These are phyloP conservation scores for Drosophila gunungcola DNA, from an alignment of 1,140 invertebrate genomes.

Conservation along the genomic window DNA sequence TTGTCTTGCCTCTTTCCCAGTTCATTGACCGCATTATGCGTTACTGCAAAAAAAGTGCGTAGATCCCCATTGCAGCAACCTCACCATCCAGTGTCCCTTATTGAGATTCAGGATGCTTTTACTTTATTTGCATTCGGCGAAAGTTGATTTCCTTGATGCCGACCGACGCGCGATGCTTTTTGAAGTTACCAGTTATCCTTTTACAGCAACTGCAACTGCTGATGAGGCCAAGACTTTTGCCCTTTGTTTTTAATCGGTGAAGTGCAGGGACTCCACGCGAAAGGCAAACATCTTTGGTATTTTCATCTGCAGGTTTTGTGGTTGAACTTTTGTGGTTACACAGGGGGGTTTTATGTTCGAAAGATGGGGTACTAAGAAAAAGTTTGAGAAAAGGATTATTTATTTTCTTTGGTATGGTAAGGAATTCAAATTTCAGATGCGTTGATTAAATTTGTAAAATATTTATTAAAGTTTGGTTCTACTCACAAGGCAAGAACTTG, in stretches of 20 bases:
- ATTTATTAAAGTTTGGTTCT: neutral
- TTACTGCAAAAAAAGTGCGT: slow-evolving; percentile 45
- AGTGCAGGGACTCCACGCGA: slow-evolving; percentile 51
- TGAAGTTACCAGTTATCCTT: slow-evolving; percentile 40
- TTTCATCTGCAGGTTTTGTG: slow-evolving; percentile 36
- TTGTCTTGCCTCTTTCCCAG: slow-evolving; percentile 51
- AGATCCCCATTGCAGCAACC: slow-evolving; percentile 4
- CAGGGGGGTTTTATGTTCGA: neutral
- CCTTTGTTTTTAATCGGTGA: slow-evolving; percentile 73
- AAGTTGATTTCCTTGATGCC: slow-evolving; percentile 45
- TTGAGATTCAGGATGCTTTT: slow-evolving; percentile 43
- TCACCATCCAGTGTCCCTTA: slow-evolving; percentile 6
- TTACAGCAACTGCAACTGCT: slow-evolving; percentile 35
- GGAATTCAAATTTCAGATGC: neutral
- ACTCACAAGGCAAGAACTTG: no score
- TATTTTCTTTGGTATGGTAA: neutral
- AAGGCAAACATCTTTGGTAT: slow-evolving; percentile 41
- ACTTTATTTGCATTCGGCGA: slow-evolving; percentile 46
- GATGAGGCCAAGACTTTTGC: slow-evolving; percentile 43
- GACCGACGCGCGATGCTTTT: slow-evolving; percentile 24
- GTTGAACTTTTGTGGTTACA: slow-evolving; percentile 41
- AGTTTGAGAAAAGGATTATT: slow-evolving; percentile 10
- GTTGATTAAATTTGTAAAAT: neutral
- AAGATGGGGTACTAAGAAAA: neutral
- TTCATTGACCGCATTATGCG: slow-evolving; percentile 78